These are phyloP conservation scores for Daubentonia madagascariensis DNA, from an alignment of 2,113 vertebrate species.

Conservation along the genomic window DNA sequence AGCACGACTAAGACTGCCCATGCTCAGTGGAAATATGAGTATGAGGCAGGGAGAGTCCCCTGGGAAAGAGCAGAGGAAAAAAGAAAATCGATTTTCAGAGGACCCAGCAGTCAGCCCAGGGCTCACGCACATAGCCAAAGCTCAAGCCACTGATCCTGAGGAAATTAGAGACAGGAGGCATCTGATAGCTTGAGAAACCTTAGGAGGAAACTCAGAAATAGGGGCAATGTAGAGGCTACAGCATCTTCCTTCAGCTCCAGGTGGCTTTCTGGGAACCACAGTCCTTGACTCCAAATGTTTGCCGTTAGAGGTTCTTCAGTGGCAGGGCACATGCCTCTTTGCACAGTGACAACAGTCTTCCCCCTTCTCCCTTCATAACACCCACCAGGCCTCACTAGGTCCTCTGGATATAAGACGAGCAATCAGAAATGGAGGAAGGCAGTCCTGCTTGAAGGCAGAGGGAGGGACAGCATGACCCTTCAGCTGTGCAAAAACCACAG, in stretches of 20 bases:
- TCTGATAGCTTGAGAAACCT: not conserved
- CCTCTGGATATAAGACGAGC: not conserved
- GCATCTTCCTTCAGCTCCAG: not conserved
- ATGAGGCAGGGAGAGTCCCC: not conserved
- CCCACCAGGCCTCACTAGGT: not conserved
- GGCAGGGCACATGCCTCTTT: not conserved
- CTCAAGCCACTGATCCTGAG: not conserved
- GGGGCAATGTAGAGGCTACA: accelerated
- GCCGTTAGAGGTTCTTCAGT: not conserved
- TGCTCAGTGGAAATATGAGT: not conserved
- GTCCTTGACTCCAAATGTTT: not conserved
- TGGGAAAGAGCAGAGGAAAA: not conserved
- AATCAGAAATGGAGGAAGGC: not conserved
- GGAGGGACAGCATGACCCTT: not conserved
- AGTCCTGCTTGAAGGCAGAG: not conserved
- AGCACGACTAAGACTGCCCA: not conserved
- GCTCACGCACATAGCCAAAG: not conserved
- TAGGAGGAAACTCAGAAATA: not conserved
- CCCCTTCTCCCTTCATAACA: not conserved
- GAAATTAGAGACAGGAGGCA: conserved; percentile 33
- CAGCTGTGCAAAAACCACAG: conserved; percentile 37
- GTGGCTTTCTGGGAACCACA: not conserved
- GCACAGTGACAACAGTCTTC: not conserved
- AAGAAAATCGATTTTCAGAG: not conserved
- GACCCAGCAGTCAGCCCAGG: not conserved